Evolutionary conservation across 2,888 invertebrate species (phyloP).

Genomic region (Spodoptera picta): DNA sequence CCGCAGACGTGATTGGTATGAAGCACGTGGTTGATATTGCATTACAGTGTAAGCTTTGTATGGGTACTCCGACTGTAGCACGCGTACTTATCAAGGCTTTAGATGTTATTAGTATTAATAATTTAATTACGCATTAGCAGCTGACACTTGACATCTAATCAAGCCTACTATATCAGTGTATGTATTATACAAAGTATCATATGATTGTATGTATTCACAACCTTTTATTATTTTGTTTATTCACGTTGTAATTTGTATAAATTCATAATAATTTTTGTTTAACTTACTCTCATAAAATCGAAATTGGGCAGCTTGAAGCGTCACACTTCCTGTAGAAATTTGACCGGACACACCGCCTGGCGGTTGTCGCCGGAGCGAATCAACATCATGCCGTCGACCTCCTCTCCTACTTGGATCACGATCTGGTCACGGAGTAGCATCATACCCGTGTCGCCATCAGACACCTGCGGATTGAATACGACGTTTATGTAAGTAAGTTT

Average conservation of each 20-base stretch:
- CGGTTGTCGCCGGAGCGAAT: conserved; percentile 97
- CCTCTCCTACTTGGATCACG: conserved; percentile 96
- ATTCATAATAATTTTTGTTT: background rate
- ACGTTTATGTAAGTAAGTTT: no score
- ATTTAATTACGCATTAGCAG: conserved; percentile 15
- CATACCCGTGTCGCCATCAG: conserved; percentile 94
- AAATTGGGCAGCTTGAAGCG: conserved; percentile 86
- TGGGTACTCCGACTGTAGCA: conserved; percentile 3
- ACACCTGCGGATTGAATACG: conserved; percentile 90
- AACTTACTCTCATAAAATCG: conserved; percentile 74
- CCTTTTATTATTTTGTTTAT: no score
- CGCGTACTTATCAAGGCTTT: conserved; percentile 1
- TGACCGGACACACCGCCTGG: conserved; percentile 97
- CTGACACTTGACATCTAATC: conserved; percentile 19
- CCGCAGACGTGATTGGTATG: conserved; percentile 1
- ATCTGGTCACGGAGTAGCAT: conserved; percentile 97
- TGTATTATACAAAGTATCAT: background rate
- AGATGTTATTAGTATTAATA: conserved; percentile 8
- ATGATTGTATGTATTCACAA: no score
- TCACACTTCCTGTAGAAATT: conserved; percentile 98
- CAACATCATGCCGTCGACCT: conserved; percentile 97
- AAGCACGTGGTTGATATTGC: background rate
- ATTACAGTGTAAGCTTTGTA: conserved; percentile 1
- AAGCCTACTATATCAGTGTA: conserved; percentile 9
- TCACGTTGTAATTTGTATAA: background rate